phyloP scores from a whole-genome alignment of 1,140 invertebrate genomes.

The Drosophila elegans region DNA sequence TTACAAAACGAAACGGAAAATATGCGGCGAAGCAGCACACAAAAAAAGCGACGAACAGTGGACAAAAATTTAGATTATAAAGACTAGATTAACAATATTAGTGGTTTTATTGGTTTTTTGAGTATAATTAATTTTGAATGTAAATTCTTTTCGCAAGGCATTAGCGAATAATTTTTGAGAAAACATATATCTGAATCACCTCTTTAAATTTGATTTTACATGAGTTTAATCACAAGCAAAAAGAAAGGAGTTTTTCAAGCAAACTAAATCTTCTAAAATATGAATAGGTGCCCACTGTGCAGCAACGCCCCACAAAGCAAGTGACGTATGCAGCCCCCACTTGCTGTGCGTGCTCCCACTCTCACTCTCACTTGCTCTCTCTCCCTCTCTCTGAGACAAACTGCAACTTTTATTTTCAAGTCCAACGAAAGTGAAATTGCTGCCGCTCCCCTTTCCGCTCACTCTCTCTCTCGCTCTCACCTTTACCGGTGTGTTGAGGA shows the following conservation, averaged over 20 bases:
- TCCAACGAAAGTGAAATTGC: slow-evolving; percentile 80
- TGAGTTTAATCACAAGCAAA: too few species aligned
- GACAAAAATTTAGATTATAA: neutral
- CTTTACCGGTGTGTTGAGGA: slow-evolving; percentile 59
- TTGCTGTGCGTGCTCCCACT: slow-evolving; percentile 35
- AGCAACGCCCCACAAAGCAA: slow-evolving; percentile 21
- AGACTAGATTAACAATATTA: too few species aligned
- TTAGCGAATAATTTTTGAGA: too few species aligned
- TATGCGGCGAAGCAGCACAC: slow-evolving; percentile 48
- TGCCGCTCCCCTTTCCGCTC: slow-evolving; percentile 37
- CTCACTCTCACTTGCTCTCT: slow-evolving; percentile 24
- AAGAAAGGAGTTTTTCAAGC: too few species aligned
- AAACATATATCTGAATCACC: too few species aligned
- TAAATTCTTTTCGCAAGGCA: too few species aligned
- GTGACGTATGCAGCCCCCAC: slow-evolving; percentile 48
- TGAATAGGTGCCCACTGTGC: slow-evolving; percentile 16
- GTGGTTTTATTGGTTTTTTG: too few species aligned
- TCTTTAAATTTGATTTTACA: neutral
- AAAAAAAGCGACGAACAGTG: slow-evolving; percentile 24
- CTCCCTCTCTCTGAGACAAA: slow-evolving; percentile 8
- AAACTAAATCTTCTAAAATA: neutral
- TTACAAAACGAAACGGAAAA: slow-evolving; percentile 76
- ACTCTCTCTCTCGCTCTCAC: neutral
- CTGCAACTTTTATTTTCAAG: slow-evolving; percentile 74
- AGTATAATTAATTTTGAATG: too few species aligned